Evolutionary conservation across 2,888 invertebrate species (phyloP).

Genomic region (Orthosia gracilis): DNA sequence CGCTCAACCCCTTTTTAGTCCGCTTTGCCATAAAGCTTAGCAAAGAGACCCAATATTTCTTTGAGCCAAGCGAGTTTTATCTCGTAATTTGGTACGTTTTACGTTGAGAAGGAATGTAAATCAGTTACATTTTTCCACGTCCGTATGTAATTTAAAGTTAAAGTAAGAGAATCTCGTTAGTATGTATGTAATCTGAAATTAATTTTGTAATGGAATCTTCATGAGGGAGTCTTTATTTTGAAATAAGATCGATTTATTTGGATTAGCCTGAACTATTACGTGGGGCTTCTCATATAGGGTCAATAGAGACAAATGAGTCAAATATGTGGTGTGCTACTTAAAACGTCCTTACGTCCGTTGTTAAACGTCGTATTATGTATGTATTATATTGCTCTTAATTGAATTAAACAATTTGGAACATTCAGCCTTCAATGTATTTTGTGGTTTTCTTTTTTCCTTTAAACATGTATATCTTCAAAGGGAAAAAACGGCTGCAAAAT

Average conservation of each 20-base stretch:
- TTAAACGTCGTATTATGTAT: no score
- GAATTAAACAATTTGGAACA: no score
- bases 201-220: not conserved
- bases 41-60: constrained; percentile 52
- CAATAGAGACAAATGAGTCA: not conserved
- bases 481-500: not conserved
- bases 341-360: no score
- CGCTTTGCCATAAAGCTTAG: constrained; percentile 44
- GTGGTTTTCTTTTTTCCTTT: no score
- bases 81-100: constrained; percentile 30
- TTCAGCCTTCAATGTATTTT: no score
- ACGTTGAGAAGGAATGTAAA: constrained; percentile 21
- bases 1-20: constrained; percentile 42
- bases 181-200: constrained; percentile 1
- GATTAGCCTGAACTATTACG: not conserved
- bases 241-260: not conserved
- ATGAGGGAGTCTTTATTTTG: not conserved
- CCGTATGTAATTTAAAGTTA: constrained; percentile 4
- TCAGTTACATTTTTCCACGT: constrained; percentile 30
- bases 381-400: no score
- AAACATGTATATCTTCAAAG: no score
- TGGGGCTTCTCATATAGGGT: not conserved
- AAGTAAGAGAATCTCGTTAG: not conserved
- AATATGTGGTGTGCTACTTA: not conserved
- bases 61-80: constrained; percentile 15